phyloP scores from a whole-genome alignment of 2,797 vertebrate species.

The Euthynnus affinis region DNA sequence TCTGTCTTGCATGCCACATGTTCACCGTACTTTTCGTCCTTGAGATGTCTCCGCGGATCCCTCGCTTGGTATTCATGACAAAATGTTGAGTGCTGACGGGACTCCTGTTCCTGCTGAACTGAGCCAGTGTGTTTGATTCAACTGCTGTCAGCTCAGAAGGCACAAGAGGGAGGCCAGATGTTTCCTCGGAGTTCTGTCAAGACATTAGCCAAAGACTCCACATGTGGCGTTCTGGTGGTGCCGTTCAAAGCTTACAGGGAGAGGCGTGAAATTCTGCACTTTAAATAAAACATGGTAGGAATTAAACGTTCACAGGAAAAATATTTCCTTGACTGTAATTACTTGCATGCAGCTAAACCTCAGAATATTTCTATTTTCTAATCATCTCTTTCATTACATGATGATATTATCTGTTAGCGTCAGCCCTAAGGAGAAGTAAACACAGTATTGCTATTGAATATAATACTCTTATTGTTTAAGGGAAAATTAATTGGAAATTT shows the following conservation, averaged over 20 bases:
- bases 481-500: neutral
- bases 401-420: neutral
- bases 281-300: constrained; percentile 9
- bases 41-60: neutral
- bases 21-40: neutral
- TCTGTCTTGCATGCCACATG: neutral
- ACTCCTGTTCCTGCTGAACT: constrained; percentile 99
- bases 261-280: neutral
- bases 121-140: constrained; percentile 88
- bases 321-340: constrained; percentile 3
- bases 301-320: neutral
- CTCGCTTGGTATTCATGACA: constrained; percentile 86
- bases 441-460: neutral
- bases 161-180: constrained; percentile 66
- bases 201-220: neutral
- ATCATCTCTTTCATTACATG: neutral
- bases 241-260: neutral
- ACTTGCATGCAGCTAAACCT: neutral
- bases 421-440: constrained; percentile 13
- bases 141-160: constrained; percentile 75
- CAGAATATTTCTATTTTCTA: neutral
- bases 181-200: constrained; percentile 16
- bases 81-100: constrained; percentile 92
- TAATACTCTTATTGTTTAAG: neutral
- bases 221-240: neutral